Evolutionary conservation across 2,888 invertebrate species (phyloP).

Genomic region (Cheilosia vulpina): DNA sequence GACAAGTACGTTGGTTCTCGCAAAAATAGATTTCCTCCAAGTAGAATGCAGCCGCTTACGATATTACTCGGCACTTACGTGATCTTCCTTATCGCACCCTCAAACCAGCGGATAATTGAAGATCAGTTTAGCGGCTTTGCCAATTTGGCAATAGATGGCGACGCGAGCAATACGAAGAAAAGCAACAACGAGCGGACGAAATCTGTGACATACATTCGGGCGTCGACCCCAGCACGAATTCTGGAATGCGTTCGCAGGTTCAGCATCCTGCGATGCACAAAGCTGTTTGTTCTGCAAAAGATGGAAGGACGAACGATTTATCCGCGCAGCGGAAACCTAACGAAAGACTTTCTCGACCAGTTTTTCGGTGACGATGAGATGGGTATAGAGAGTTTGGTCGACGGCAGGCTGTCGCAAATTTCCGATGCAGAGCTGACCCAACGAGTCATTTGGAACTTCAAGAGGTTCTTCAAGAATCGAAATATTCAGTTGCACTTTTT

Average conservation of each 20-base stretch:
- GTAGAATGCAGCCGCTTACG: conserved; percentile 56
- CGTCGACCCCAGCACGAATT: conserved; percentile 82
- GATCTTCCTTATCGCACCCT: conserved; percentile 48
- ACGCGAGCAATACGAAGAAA: conserved; percentile 19
- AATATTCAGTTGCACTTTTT: conserved; percentile 84
- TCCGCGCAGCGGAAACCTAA: conserved; percentile 79
- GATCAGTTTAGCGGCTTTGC: not conserved
- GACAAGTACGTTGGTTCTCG: conserved; percentile 47
- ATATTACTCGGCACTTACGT: conserved; percentile 54
- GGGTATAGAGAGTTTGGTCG: conserved; percentile 79
- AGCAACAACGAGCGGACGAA: conserved; percentile 74
- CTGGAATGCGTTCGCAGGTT: conserved; percentile 82
- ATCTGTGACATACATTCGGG: conserved; percentile 80
- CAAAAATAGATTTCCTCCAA: not conserved
- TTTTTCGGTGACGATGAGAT: conserved; percentile 79
- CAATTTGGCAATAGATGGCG: conserved; percentile 65
- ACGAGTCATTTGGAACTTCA: conserved; percentile 84
- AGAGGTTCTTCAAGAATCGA: conserved; percentile 84
- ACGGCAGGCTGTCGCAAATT: conserved; percentile 84
- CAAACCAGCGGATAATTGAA: conserved; percentile 56
- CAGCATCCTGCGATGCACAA: conserved; percentile 85
- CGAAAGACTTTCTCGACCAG: conserved; percentile 81
- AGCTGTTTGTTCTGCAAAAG: conserved; percentile 85
- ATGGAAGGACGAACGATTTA: conserved; percentile 81
- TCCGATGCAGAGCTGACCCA: conserved; percentile 84